These are phyloP conservation scores for Eptesicus fuscus DNA, from an alignment of 2,113 vertebrate genomes.

Conservation along the genomic window DNA sequence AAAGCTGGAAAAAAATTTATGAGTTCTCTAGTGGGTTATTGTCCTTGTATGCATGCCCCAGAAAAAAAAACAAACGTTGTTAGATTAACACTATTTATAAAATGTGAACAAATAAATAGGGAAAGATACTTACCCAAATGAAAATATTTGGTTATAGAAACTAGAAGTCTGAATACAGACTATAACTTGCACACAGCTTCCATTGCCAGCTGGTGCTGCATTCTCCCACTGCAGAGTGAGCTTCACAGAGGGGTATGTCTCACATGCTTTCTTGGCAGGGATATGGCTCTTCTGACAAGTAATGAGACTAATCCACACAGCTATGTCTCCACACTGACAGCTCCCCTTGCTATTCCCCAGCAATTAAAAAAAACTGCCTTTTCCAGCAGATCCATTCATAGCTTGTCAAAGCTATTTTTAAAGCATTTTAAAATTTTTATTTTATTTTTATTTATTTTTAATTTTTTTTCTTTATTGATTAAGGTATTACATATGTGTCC, in stretches of 20 bases:
- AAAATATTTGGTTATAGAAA: background rate
- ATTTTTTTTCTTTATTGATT: no score
- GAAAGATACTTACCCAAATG: background rate
- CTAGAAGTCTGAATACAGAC: background rate
- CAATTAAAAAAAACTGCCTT: background rate
- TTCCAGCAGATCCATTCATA: background rate
- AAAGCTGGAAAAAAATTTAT: background rate
- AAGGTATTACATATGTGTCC: no score
- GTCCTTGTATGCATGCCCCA: background rate
- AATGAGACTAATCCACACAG: background rate
- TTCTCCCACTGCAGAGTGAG: background rate
- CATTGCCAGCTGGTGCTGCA: background rate
- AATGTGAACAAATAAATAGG: background rate
- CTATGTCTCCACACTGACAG: background rate
- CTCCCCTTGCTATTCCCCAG: background rate
- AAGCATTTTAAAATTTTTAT: no score
- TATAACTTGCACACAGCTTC: background rate
- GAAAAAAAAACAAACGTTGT: background rate
- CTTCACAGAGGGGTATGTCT: background rate
- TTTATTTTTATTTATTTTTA: no score
- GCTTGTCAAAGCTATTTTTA: background rate
- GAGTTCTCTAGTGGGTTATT: background rate
- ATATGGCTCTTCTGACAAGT: background rate
- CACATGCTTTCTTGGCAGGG: background rate
- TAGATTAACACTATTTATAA: background rate